Percentiles rank a stretch among this genome's conserved stretches.
Evolutionary conservation across 2,888 invertebrate species (phyloP).

Genomic region (Ophion costatus): DNA sequence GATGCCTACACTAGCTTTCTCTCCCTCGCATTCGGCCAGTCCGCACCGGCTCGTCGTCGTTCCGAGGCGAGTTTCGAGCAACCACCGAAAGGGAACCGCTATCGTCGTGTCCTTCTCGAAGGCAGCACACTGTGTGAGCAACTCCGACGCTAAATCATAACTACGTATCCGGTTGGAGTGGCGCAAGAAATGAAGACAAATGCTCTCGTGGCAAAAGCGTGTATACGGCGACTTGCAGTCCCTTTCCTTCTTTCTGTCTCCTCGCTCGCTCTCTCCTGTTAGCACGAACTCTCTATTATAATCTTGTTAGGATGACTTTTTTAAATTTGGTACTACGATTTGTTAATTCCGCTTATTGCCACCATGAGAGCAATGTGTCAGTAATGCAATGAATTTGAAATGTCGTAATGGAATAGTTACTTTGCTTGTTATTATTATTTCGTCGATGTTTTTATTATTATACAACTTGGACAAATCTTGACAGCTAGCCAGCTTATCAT

Average conservation of each 20-base stretch:
- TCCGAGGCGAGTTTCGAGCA: slow-evolving; percentile 48
- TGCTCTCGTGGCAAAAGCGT: slow-evolving; percentile 67
- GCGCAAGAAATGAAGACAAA: slow-evolving; percentile 81
- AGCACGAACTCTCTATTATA: neutral
- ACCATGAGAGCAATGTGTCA: neutral
- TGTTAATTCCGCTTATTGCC: neutral
- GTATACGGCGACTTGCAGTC: slow-evolving; percentile 5
- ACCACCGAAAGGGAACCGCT: slow-evolving; percentile 53
- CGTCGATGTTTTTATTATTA: neutral
- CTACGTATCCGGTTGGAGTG: slow-evolving; percentile 75
- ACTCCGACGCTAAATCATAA: slow-evolving; percentile 78
- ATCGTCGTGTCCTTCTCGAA: slow-evolving; percentile 59
- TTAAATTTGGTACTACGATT: neutral
- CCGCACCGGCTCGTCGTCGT: slow-evolving; percentile 41
- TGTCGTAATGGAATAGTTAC: no score
- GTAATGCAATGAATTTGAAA: neutral
- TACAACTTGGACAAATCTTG: no score
- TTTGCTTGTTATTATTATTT: neutral
- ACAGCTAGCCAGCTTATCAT: no score
- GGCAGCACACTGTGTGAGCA: slow-evolving; percentile 57
- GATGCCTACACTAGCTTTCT: slow-evolving; percentile 13
- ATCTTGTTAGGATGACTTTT: neutral
- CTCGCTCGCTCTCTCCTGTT: slow-evolving; percentile 18
- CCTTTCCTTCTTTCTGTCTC: slow-evolving; percentile 20
- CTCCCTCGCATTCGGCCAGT: neutral